These are phyloP conservation scores for Cremastobaeus sp. DNA, from an alignment of 2,888 invertebrate genomes.

Conservation along the genomic window DNA sequence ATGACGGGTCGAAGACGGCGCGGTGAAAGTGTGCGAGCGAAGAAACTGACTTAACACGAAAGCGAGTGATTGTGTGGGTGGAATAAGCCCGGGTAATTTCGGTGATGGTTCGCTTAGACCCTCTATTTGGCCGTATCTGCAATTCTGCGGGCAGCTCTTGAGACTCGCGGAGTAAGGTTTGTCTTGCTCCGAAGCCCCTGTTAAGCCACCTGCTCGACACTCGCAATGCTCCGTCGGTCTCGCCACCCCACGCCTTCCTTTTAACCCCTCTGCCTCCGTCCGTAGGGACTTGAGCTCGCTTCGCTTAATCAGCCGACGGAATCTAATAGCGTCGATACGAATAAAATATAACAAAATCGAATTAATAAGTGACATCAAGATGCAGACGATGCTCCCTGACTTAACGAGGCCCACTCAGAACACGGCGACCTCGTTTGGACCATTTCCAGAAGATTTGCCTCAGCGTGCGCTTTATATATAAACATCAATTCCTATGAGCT, in stretches of 20 bases:
- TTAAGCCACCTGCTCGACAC: slow-evolving; percentile 64
- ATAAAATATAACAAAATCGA: slow-evolving; percentile 72
- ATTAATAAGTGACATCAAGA: slow-evolving; percentile 66
- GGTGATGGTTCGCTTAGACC: slow-evolving; percentile 74
- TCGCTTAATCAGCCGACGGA: slow-evolving; percentile 73
- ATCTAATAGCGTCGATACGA: slow-evolving; percentile 67
- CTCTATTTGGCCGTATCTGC: slow-evolving; percentile 56
- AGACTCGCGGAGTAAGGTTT: slow-evolving; percentile 54
- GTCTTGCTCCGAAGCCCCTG: slow-evolving; percentile 40
- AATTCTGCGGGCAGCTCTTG: slow-evolving; percentile 66
- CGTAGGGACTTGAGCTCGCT: slow-evolving; percentile 51
- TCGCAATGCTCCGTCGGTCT: slow-evolving; percentile 38
- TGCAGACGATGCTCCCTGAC: slow-evolving; percentile 8
- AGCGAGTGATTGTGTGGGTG: slow-evolving; percentile 53
- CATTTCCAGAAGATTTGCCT: no score
- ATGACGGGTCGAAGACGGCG: slow-evolving; percentile 39
- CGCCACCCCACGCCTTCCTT: slow-evolving; percentile 27
- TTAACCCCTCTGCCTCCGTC: slow-evolving; percentile 38
- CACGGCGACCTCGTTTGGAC: slow-evolving; percentile 9
- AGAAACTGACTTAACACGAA: slow-evolving; percentile 46
- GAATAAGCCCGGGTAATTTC: slow-evolving; percentile 71
- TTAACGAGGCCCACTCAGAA: slow-evolving; percentile 31
- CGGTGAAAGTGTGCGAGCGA: slow-evolving; percentile 14
- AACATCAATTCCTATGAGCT: no score
- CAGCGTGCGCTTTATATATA: no score